Evolutionary conservation across 2,113 vertebrate species (phyloP), one percentile per base, ranked within the genome.

Genomic region (Speoplatyrhinus poulsoni): DNA sequence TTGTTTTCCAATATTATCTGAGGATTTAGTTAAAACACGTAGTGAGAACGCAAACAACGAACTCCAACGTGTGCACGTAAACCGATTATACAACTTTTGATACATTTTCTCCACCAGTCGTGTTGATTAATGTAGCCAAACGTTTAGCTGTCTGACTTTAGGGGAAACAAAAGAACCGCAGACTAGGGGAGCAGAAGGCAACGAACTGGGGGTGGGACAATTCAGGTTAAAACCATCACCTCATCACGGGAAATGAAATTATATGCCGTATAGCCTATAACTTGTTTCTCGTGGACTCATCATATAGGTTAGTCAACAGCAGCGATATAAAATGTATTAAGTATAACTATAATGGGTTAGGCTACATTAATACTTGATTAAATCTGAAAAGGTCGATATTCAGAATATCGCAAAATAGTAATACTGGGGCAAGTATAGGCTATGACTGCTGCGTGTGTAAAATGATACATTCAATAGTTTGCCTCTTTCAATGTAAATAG

Each of bases 101-200:
- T 7, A 1, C 1, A 41, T 41, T 41, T 41, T 41, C 5, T 41
- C 36, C 36, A 41, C 36, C 36, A 41, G 7, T 41, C 6, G 36
- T 41, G 36, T 41, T 41, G 5, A 8, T 8, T 54, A 15, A 54
- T 54, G 13, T 15, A 54, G 75, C 83, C 81, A 83, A 87, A 85
- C 65, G 78, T 75, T 69, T 80, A 86, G 60, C 80, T 85, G 83
- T 80, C 78, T 84, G 85, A 88, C 84, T 90, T 87, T 76, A 73
- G 69, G 11, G 67, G 81, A 86, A 84, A 91, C 88, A 92, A 92
- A 91, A 92, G 89, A 90, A 88, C 82, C 71, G 61, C 82, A 80
- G 81, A 80, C 75, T 62, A n/a, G 75, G 48, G 50, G 75, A 12
- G 10, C 70, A 77, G 49, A 49, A 69, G 80, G 60, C 46, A 72